These are phyloP conservation scores for Brachylomia viminalis DNA, from an alignment of 2,888 invertebrate species.

Conservation along the genomic window DNA sequence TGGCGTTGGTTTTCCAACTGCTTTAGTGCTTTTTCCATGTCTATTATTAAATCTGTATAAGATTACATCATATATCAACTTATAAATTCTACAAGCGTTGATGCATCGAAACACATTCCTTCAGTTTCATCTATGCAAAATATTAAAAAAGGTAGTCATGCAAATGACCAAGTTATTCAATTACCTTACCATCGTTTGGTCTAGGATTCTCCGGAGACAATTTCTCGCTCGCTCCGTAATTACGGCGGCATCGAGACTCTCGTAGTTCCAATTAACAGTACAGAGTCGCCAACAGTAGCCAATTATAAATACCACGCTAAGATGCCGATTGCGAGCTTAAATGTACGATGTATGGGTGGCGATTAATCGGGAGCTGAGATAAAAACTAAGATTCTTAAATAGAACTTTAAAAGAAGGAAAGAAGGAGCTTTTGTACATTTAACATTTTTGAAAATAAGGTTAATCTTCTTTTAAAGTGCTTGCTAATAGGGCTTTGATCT, in stretches of 20 bases:
- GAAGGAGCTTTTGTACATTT: not conserved
- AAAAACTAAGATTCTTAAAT: slow-evolving; percentile 46
- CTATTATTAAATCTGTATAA: not conserved
- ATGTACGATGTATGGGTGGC: slow-evolving; percentile 24
- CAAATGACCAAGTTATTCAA: slow-evolving; percentile 54
- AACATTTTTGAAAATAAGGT: slow-evolving; percentile 9
- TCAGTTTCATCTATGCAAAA: not conserved
- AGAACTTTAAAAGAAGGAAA: slow-evolving; percentile 43
- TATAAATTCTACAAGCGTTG: not conserved
- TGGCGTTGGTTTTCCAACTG: not conserved
- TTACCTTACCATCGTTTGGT: slow-evolving; percentile 43
- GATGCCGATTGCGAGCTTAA: slow-evolving; percentile 58
- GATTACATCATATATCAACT: not conserved
- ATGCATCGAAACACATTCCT: not conserved
- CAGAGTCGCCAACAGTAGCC: slow-evolving; percentile 65
- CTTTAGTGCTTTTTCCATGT: not conserved
- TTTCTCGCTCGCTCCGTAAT: slow-evolving; percentile 70
- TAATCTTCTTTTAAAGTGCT: not conserved
- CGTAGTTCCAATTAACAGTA: slow-evolving; percentile 74
- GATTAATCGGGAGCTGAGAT: slow-evolving; percentile 27
- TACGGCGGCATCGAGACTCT: slow-evolving; percentile 71
- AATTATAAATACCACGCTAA: slow-evolving; percentile 73
- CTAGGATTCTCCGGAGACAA: slow-evolving; percentile 48
- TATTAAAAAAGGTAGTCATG: slow-evolving; percentile 24
- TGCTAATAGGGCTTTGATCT: not conserved